Conservation (phyloP, 2,113 vertebrate species). For the Piaya cayana region DNA sequence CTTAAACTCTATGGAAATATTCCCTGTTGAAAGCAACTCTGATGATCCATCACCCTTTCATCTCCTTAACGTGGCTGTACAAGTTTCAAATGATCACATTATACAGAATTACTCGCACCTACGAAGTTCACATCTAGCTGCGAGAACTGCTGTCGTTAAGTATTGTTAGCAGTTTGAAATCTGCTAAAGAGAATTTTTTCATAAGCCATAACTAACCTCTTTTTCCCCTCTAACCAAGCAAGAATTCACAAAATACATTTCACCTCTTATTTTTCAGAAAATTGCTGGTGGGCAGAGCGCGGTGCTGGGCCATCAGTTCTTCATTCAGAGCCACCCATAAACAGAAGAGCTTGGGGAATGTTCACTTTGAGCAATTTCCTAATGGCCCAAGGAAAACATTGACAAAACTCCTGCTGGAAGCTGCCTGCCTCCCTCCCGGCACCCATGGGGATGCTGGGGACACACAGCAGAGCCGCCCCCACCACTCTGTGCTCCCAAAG, state of each 20-base stretch:
- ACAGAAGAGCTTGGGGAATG: not conserved
- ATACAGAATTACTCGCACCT: not conserved
- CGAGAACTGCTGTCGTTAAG: accelerated
- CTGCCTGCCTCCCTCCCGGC: not conserved
- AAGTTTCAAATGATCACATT: conserved; percentile 1
- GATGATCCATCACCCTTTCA: not conserved
- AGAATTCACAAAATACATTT: not conserved
- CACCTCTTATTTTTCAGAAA: not conserved
- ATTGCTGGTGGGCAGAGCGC: not conserved
- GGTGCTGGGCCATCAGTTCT: not conserved
- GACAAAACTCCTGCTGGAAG: not conserved
- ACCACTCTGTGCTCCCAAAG: not conserved
- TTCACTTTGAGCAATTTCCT: not conserved
- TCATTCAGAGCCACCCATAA: not conserved
- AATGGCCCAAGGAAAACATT: not conserved
- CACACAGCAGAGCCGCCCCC: accelerated
- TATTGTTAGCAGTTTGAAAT: not conserved
- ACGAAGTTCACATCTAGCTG: not conserved
- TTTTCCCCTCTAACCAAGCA: not conserved
- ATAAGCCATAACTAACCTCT: not conserved
- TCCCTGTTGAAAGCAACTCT: not conserved
- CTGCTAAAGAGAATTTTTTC: not conserved
- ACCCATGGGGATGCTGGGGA: not conserved
- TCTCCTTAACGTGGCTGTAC: not conserved
- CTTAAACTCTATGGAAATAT: not conserved